Conservation (phyloP, 2,888 invertebrate genomes). For the Eudemis profundana region DNA sequence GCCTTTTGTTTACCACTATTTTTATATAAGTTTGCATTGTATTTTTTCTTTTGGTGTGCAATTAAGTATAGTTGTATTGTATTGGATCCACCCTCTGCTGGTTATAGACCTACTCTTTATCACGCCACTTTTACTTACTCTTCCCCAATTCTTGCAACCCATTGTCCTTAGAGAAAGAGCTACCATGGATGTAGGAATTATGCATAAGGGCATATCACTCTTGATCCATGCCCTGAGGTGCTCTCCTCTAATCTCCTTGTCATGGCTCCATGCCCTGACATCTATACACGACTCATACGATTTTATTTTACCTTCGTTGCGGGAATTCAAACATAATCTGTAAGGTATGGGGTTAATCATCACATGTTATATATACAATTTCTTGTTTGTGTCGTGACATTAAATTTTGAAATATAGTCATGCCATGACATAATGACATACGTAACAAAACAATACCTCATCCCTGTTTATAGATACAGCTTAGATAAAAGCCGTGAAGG, state of each 20-base stretch:
- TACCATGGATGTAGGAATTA: conserved; percentile 64
- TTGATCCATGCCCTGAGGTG: conserved; percentile 80
- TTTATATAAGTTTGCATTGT: no score
- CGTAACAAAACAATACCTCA: no score
- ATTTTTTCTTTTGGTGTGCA: no score
- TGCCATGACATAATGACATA: background rate
- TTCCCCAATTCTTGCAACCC: conserved; percentile 63
- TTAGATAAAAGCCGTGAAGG: no score
- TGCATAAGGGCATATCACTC: conserved; percentile 69
- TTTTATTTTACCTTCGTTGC: conserved; percentile 84
- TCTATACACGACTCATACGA: conserved; percentile 82
- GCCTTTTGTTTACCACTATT: no score
- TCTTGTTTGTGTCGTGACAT: conserved; percentile 58
- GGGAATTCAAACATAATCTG: conserved; percentile 62
- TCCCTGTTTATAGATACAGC: no score
- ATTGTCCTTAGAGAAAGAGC: conserved; percentile 62
- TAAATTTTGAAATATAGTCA: conserved; percentile 58
- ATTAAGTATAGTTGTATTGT: no score
- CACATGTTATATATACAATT: no score
- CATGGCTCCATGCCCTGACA: conserved; percentile 84
- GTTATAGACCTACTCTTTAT: no score
- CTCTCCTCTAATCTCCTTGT: conserved; percentile 57
- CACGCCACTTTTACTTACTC: conserved; percentile 58
- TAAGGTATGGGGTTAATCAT: conserved; percentile 62
- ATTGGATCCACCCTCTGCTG: no score